Base-by-base conservation (phyloP, 2,797 vertebrate species). In the Cossypha polioptera region DNA sequence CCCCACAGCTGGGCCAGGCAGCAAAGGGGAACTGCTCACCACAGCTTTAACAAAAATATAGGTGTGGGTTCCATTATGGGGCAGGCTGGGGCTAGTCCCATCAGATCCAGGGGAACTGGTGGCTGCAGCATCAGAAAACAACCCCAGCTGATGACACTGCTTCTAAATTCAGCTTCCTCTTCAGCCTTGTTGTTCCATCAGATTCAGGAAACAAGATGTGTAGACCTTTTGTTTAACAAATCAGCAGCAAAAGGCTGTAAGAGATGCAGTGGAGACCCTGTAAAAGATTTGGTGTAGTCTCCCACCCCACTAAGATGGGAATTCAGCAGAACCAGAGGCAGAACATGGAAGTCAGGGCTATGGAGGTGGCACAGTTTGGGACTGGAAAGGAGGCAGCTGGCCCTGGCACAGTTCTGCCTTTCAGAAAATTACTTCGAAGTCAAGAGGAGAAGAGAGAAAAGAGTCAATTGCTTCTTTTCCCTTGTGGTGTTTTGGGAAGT, bases 141-240 rank as follows among this genome's bases (percentile, higher is more conserved):
- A 38, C 74, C 53, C 61, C 11, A 43, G 58, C 12, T 16, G 31
- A 67, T 33, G 3, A 29, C 42, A 1, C 35, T 63, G 68, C 71
- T 82, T 62, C 66, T 43, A 62, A 84, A 83, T 51, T 82, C 55
- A 92, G 92, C 83, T 93, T 95, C 94, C 95, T 94, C 90, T 93
- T 90, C 67, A 57, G 63, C 16, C 29, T 78, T 53, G 40, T 69
- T 92, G 74, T 73, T 86, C 92, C 83, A 91, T 50, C 80, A 67
- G 67, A 22, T 43, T 68, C 77, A 88, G 95, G 93, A 95, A 96
- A 86, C 16, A 50, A 71, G 59, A 84, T 8, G 35, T 51, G 76
- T 43, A 38, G 47, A 36, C 3, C 33, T 84, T 96, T 96, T 96
- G 93, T 25, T 95, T 95, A 96, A 95, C 94, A 96, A 95, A 97